Base-by-base conservation (phyloP, 2,888 invertebrate species). In the Agriopis leucophaearia region DNA sequence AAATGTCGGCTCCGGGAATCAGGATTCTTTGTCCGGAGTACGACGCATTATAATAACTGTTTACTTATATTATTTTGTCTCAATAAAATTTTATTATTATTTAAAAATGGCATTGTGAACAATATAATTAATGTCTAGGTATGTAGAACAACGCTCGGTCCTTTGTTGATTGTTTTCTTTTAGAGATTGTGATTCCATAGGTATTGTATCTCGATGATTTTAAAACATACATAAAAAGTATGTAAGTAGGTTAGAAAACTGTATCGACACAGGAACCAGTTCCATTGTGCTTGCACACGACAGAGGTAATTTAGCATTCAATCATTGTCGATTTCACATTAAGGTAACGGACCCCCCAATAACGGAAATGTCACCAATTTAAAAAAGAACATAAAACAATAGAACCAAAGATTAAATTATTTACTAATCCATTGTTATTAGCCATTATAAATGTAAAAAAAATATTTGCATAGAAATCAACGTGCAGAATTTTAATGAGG, bases 401-500 rank as follows among this genome's bases (percentile, higher is more conserved):
- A 44, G 48, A 55, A 45, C 27, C 27, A 15, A 36, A 35, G 18
- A 64, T 42, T 8, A 44, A 42, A 10, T 35, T 62, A 67, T 62
- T 58, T 42, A 42, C 45, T 51, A 50, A 47, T 66, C 58, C 48
- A 63, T 67, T 67, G 59, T 67, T 27, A 50, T 36, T 58, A 15
- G 40, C 52, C 35, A 55, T 48, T 64, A 54, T 18, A 45, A 48
- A 62, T 55, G 44, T 59, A 15, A 48, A 50, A 50, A 48, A 50
- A 59, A 71, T 40, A 70, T 66, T 51, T 66, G 60, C 61, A 61
- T 35, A 64, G 44, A 42, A 58, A 35, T 71, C 64, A 70, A n/a
- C 35, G 50, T 60, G 64, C 58, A 61, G 59, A 69, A 69, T 69
- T 59, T 69, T 51, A 64, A 64, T 52, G 44, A 58, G 62, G 51